Evolutionary conservation across 2,113 vertebrate genomes (phyloP), one percentile per base, ranked within the genome.

Genomic region (Asarcornis scutulata): DNA sequence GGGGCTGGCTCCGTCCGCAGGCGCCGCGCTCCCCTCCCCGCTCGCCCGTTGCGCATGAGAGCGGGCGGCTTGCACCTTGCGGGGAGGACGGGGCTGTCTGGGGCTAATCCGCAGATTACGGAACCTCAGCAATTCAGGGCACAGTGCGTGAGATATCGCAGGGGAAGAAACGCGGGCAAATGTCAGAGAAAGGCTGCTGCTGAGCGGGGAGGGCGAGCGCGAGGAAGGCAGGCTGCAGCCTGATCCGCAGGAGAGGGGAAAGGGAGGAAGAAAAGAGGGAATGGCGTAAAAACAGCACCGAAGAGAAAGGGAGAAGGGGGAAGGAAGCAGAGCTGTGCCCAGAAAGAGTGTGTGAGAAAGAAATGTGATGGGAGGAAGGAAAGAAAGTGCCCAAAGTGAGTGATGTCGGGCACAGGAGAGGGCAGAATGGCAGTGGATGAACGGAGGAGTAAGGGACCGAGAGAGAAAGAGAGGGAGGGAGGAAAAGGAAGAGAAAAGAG

Each of bases 401-500:
- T 17, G 59, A 69, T 29, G 75, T 36, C 29, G 59, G 40, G 36
- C 56, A 71, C 31, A 20, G 71, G 75, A 71, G 31, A 76, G 69
- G 17, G 63, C 46, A 63, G 75, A 34, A 27, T 0, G 20, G 75
- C 63, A 89, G 73, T 50, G 56, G 90, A 55, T 0, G 3, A 40
- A 71, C 1, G 6, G 79, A 18, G 63, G 36, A 66, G 89, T 4
- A 85, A 81, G 58, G 68, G 86, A 77, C 27, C 22, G 81, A 64
- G 75, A 26, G 48, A 67, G 68, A 22, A 50, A 75, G 88, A 60
- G 73, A 78, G 20, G 40, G 66, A 7, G 1, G 79, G 80, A 78
- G 89, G 68, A 83, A 71, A 60, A 79, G 95, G 66, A 88, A 67
- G 87, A 96, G 85, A 93, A 96, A 95, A 83, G 84, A 95, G 96